Conservation (phyloP, 2,113 vertebrate genomes). For the Columba janthina region DNA sequence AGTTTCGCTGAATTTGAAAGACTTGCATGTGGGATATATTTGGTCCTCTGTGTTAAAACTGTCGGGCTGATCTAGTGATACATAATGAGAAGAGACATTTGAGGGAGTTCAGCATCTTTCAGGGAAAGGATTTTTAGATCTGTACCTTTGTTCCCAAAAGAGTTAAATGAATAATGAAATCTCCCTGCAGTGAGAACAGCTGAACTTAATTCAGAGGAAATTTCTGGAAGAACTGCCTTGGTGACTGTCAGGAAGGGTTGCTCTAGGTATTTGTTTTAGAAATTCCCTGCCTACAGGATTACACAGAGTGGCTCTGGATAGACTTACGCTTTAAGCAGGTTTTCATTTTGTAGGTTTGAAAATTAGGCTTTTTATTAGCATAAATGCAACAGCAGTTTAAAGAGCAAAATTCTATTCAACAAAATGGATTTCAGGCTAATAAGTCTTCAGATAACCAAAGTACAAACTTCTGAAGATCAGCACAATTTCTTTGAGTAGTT, state of each 20-base stretch:
- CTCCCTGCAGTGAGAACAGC: conserved; percentile 37
- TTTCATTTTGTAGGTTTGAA: conserved; percentile 17
- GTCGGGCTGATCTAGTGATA: background rate
- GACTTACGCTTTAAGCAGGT: background rate
- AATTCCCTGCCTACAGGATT: conserved; percentile 36
- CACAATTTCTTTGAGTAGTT: background rate
- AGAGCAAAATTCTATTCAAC: background rate
- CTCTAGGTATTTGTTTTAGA: conserved; percentile 43
- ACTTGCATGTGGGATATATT: background rate
- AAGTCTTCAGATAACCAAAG: conserved; percentile 20
- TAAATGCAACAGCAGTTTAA: background rate
- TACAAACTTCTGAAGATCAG: background rate
- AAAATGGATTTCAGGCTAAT: background rate
- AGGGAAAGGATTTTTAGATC: conserved; percentile 38
- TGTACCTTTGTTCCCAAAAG: conserved; percentile 45
- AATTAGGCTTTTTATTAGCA: background rate
- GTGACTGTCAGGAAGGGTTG: conserved; percentile 2
- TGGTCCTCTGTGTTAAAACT: background rate
- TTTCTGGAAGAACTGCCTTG: conserved; percentile 2
- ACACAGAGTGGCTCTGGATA: background rate
- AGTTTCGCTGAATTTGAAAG: conserved; percentile 14
- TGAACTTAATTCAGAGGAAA: conserved; percentile 55
- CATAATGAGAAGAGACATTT: conserved; percentile 32
- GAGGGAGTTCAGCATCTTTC: conserved; percentile 8
- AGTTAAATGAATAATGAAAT: conserved; percentile 53